Evolutionary conservation across 2,888 invertebrate species (phyloP), one percentile per base, ranked within the genome.

Genomic region (Drosophila pseudotalamancana): DNA sequence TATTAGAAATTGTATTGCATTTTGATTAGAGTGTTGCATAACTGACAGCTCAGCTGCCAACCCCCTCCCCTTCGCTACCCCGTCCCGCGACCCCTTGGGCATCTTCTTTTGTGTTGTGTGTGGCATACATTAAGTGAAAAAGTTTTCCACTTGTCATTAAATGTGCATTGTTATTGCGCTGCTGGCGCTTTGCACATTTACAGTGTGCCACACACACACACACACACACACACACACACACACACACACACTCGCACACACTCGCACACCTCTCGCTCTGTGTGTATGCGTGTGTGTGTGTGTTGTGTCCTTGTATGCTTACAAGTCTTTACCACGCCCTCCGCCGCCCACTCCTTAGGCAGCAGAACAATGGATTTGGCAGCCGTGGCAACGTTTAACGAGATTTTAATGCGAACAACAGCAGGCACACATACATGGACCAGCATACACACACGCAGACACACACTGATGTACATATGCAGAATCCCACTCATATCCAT

Each of bases 81-180:
- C 25, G 8, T 9, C 6, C 59, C 19, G 31, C 6, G 16, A n/a
- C 8, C 6, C 25, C 16, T 6, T 9, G 8, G 16, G 14, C 45
- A 23, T 57, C 51, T 48, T 61, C 16, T 27, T 29, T 56, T 37
- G 37, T 37, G 8, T 27, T 59, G 69, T 71, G 55, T 73, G 51
- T 70, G 88, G 75, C 87, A 85, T 85, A 75, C 74, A 87, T 81
- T 87, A 81, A 81, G 87, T 87, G 75, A 85, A 82, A 82, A 82
- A 82, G 62, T 87, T 81, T 84, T 85, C 83, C 73, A 80, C 84
- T 88, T 86, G 88, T 88, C 81, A 84, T 88, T 88, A 88, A 72
- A 86, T 86, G 87, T 82, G 87, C 73, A 77, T 86, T 86, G 80
- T 75, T 78, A 71, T 87, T 78, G 75, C 67, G 85, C 77, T 59